These are phyloP conservation scores for Phrynosoma platyrhinos DNA, from an alignment of 2,113 vertebrate species.

Conservation along the genomic window DNA sequence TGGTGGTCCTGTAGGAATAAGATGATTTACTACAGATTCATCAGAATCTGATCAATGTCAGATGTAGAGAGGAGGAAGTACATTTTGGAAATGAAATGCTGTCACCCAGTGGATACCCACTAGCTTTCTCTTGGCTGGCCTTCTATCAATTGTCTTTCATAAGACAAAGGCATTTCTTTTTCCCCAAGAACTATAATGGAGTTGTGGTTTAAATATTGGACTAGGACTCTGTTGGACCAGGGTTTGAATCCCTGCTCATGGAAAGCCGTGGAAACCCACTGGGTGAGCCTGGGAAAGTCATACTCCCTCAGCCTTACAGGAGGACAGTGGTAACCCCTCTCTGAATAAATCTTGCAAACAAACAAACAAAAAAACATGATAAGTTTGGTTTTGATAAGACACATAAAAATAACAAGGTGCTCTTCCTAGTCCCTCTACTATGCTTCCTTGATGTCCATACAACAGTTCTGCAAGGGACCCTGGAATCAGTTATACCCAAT, in stretches of 20 bases:
- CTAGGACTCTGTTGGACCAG: too few relatives aligned
- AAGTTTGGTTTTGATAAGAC: too few relatives aligned
- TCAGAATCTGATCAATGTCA: background rate
- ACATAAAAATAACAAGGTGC: background rate
- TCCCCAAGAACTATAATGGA: too few relatives aligned
- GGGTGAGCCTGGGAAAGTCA: too few relatives aligned
- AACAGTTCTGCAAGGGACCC: background rate
- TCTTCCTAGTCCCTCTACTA: background rate
- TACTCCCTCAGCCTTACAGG: too few relatives aligned
- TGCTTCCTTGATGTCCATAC: background rate
- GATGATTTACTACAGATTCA: background rate
- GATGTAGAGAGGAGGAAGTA: constrained; percentile 15
- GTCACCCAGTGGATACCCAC: background rate
- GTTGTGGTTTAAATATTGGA: too few relatives aligned
- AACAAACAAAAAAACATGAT: too few relatives aligned
- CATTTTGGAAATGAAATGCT: constrained; percentile 15
- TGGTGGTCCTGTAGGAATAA: constrained; percentile 85
- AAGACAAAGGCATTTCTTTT: background rate
- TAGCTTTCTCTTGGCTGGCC: background rate
- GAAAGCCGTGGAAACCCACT: too few relatives aligned
- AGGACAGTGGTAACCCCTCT: too few relatives aligned
- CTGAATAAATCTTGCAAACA: too few relatives aligned
- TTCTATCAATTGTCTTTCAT: background rate
- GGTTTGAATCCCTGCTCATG: too few relatives aligned
- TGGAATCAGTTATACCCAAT: background rate